Evolutionary conservation across 53 echinoderm and acorn worm genomes (phyloP), one percentile per base, ranked within the genome.

Genomic region (Crossaster papposus): DNA sequence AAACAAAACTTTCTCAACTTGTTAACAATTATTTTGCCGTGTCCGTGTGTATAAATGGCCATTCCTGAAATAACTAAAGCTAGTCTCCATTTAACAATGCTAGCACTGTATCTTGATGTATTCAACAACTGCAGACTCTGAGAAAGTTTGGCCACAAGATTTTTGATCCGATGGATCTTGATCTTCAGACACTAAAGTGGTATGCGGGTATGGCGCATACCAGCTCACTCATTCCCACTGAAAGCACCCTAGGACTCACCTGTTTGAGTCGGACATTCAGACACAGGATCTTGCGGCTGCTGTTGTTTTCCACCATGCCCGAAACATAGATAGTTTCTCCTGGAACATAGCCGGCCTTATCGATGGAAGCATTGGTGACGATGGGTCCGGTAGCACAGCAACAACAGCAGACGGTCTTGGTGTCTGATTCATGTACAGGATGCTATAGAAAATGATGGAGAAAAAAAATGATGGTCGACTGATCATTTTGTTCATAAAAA

Each of bases 351-450:
- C 83, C 89, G 65, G 78, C 70, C 81, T 89, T 92, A 58, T 92
- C 92, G 14, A 83, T 52, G 37, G 51, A 70, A 18, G 79, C 92
- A 20, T 34, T 83, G 17, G 79, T 64, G 14, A 24, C 50, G 70
- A 92, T 89, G 36, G 92, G 92, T 15, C 92, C 92, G 65, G 89
- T 89, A 26, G 64, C 92, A 70, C 92, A 92, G 63, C 92, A 92
- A 34, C 89, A 78, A 78, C 92, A 92, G 38, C 92, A 92, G 13
- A 92, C 92, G 26, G 83, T 89, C 89, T 92, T 92, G 62, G 88
- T 74, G 37, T n/a, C 37, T 2, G 51, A 28, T 9, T 51, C 81
- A 44, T 23, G 35, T 13, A 80, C 87, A 38, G 64, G 83, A 78
- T 83, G 53, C 91, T 91, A 76, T 26, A 15, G 63, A n/a, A 68